phyloP scores from a whole-genome alignment of 2,888 invertebrate genomes.

The Perizoma flavofasciatum region DNA sequence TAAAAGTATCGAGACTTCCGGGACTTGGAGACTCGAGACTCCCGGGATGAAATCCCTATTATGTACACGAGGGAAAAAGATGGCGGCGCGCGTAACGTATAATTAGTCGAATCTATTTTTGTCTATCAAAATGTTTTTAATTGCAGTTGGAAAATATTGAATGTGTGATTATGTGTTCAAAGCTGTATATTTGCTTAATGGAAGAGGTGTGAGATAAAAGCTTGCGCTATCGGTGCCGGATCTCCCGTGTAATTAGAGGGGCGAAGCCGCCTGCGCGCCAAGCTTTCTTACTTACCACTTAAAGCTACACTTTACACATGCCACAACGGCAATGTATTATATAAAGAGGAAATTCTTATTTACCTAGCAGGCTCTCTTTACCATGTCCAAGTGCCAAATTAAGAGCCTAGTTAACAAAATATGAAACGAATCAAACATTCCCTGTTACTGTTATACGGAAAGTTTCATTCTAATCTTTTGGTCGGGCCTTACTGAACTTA shows the following conservation, averaged over 20 bases:
- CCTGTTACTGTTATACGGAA: no score
- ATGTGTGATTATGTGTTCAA: constrained; percentile 74
- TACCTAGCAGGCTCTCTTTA: constrained; percentile 9
- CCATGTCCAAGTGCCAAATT: no score
- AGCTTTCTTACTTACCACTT: constrained; percentile 75
- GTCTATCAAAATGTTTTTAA: constrained; percentile 83
- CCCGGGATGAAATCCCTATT: no score
- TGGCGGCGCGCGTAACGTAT: constrained; percentile 56
- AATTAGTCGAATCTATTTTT: constrained; percentile 72
- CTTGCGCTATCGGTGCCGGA: constrained; percentile 73
- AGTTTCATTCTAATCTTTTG: no score
- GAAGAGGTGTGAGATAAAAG: constrained; percentile 81
- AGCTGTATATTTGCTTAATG: constrained; percentile 83
- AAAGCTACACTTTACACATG: constrained; percentile 71
- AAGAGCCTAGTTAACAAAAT: no score
- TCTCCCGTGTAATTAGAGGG: constrained; percentile 77
- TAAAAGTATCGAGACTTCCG: no score
- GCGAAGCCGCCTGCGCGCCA: constrained; percentile 47
- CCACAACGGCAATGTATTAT: constrained; percentile 59
- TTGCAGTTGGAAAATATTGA: constrained; percentile 76
- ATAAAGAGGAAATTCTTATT: constrained; percentile 30
- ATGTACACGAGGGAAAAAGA: constrained; percentile 50
- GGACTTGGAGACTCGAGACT: no score
- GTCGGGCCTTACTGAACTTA: no score
- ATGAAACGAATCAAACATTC: no score